phyloP scores from a whole-genome alignment of 2,113 vertebrate species.

The Nymphicus hollandicus region DNA sequence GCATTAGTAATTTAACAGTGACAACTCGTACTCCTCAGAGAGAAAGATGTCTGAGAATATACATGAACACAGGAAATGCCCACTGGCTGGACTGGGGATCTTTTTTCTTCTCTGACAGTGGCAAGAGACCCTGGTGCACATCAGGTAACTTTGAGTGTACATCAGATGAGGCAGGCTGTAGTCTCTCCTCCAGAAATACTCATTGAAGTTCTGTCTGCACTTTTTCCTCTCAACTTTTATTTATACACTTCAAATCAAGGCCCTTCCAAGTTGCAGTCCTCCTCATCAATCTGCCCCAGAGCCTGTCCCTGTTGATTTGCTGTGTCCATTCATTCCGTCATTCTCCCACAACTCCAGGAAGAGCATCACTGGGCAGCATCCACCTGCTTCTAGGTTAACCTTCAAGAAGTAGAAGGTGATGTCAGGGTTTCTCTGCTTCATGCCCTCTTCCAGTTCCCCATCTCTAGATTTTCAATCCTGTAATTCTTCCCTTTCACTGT shows the following conservation, averaged over 20 bases:
- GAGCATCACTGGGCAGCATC: neutral
- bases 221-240: neutral
- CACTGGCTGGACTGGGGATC: neutral
- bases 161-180: neutral
- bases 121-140: neutral
- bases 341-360: neutral
- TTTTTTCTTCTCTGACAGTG: neutral
- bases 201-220: neutral
- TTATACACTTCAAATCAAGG: neutral
- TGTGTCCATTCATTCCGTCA: neutral
- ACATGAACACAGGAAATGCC: neutral
- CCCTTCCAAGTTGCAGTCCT: neutral
- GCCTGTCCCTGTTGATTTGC: neutral
- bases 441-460: neutral
- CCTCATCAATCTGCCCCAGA: neutral
- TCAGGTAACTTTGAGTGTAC: neutral
- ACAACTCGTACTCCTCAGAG: neutral
- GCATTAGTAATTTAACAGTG: neutral
- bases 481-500: neutral
- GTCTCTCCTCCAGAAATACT: neutral
- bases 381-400: neutral
- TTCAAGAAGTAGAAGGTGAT: neutral
- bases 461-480: neutral
- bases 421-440: neutral
- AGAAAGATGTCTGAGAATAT: neutral